Evolutionary conservation across 2,797 vertebrate species (phyloP).

Genomic region (Furcifer pardalis): DNA sequence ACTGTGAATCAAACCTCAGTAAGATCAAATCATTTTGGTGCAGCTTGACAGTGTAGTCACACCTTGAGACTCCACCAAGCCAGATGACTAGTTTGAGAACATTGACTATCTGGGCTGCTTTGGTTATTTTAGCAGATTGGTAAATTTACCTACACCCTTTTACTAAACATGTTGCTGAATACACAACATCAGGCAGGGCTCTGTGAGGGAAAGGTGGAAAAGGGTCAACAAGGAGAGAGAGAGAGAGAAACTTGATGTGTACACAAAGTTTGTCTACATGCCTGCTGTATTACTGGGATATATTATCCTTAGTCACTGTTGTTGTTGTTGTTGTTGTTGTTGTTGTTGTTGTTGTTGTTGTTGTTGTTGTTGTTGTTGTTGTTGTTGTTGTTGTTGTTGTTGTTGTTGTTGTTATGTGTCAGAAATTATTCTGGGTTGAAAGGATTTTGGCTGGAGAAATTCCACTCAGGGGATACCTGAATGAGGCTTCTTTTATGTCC

Average conservation of each 20-base stretch:
- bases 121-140: conserved; percentile 45
- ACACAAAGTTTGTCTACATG: background rate
- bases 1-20: too few species aligned
- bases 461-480: too few species aligned
- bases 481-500: too few species aligned
- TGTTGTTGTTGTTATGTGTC: too few species aligned
- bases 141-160: conserved; percentile 44
- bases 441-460: too few species aligned
- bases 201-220: conserved; percentile 2
- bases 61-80: conserved; percentile 30
- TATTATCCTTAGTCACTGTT: background rate
- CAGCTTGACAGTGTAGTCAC: too few species aligned
- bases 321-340: too few species aligned
- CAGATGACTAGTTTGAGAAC: background rate
- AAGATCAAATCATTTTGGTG: too few species aligned
- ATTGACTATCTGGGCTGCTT: conserved; percentile 46
- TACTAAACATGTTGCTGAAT: conserved; percentile 41
- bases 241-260: background rate
- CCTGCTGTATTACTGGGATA: background rate
- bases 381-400: too few species aligned
- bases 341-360: too few species aligned
- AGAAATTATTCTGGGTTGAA: too few species aligned
- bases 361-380: too few species aligned
- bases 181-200: conserved; percentile 24
- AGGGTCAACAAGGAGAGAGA: conserved; percentile 40